Conservation (phyloP, 2,888 invertebrate genomes). For the Lasioglossum lativentre region DNA sequence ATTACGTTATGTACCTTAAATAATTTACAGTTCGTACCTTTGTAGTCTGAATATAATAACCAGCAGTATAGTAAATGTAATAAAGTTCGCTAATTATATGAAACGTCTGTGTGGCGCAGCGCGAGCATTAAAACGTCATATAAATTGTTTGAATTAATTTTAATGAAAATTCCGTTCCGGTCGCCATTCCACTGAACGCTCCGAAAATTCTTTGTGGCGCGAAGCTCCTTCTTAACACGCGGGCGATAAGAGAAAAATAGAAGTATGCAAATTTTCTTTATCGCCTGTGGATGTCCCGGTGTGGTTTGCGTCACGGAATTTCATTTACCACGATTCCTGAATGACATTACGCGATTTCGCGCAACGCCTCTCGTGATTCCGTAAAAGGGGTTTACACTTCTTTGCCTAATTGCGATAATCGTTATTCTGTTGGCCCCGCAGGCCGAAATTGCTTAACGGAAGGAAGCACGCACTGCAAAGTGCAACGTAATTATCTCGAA, state of each 20-base stretch:
- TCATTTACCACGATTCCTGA: conserved; percentile 16
- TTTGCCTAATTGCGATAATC: conserved; percentile 60
- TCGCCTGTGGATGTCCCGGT: background rate
- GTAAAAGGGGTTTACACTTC: conserved; percentile 47
- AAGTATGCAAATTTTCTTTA: background rate
- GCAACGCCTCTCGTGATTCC: conserved; percentile 23
- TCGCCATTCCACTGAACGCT: background rate
- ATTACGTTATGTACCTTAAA: background rate
- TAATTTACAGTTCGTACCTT: background rate
- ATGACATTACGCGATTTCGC: conserved; percentile 23
- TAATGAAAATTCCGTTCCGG: background rate
- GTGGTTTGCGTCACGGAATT: background rate
- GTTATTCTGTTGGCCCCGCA: conserved; percentile 28
- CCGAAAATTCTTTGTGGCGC: background rate
- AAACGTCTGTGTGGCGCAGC: background rate
- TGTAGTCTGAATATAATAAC: background rate
- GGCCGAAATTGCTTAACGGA: conserved; percentile 35
- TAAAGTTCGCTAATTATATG: background rate
- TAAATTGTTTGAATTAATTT: background rate
- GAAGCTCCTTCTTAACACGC: background rate
- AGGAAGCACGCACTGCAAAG: conserved; percentile 52
- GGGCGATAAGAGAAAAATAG: background rate
- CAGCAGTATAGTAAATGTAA: background rate
- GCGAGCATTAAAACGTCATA: background rate
- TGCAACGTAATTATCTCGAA: conserved; percentile 58